A percentile compares a stretch with the other conserved stretches of the same genome.
These are phyloP conservation scores for Upupa epops DNA, from an alignment of 2,113 vertebrate genomes.

Conservation along the genomic window DNA sequence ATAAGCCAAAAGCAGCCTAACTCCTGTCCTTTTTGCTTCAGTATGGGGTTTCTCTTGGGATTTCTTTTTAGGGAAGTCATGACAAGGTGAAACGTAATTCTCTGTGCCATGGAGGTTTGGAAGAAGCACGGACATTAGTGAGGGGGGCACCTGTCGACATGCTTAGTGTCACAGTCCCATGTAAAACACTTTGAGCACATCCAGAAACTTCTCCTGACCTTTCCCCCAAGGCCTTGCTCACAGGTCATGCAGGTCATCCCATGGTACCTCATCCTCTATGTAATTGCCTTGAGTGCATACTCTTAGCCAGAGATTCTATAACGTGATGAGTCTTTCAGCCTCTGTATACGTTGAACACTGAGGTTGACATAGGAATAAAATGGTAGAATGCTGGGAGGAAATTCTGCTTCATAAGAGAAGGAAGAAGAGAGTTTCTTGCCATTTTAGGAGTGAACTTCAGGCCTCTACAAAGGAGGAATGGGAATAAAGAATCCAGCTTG, in stretches of 20 bases:
- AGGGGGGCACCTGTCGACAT: fast-evolving
- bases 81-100: neutral
- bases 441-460: neutral
- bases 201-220: neutral
- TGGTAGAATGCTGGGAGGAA: neutral
- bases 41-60: neutral
- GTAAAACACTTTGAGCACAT: neutral
- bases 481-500: neutral
- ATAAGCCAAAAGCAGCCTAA: neutral
- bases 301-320: neutral
- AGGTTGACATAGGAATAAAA: neutral
- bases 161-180: neutral
- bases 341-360: neutral
- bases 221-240: neutral
- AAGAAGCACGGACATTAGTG: neutral
- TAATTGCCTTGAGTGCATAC: neutral
- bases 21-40: neutral
- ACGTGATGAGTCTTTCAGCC: neutral
- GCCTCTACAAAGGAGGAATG: neutral
- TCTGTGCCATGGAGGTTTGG: neutral
- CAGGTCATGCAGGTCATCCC: neutral
- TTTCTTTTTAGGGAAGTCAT: neutral
- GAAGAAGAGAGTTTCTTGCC: neutral
- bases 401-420: neutral
- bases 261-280: neutral